Evolutionary conservation across 2,113 vertebrate species (phyloP).

Genomic region (Platysteira castanea): DNA sequence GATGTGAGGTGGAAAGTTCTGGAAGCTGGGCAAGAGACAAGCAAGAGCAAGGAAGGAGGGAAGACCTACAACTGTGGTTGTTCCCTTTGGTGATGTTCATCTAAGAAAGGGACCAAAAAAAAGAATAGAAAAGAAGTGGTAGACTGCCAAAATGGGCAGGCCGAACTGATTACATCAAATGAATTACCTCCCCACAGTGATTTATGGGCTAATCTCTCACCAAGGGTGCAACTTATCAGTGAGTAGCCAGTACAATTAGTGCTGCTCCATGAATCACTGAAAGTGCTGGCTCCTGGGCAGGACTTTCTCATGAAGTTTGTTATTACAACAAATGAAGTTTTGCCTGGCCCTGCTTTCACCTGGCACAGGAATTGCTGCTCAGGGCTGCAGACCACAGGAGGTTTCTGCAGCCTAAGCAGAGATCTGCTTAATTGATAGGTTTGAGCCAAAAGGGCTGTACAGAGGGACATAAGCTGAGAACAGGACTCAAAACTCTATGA

Average conservation of each 20-base stretch:
- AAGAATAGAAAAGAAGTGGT: background rate
- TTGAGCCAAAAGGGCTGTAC: background rate
- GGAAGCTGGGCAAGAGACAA: background rate
- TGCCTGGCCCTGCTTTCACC: background rate
- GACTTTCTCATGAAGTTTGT: background rate
- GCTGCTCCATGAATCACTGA: background rate
- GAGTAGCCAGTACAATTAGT: constrained; percentile 1
- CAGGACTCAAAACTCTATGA: background rate
- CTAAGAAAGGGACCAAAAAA: background rate
- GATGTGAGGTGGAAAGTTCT: background rate
- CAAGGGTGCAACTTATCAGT: background rate
- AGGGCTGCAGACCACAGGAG: background rate
- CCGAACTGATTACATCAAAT: background rate
- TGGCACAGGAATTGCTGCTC: background rate
- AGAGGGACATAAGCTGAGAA: background rate
- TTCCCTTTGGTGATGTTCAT: background rate
- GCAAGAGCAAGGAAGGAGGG: background rate
- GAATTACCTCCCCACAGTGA: background rate
- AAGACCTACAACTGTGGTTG: background rate
- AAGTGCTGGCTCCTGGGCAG: background rate
- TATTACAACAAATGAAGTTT: background rate
- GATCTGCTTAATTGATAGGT: background rate
- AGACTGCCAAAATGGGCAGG: background rate
- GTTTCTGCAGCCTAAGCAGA: background rate
- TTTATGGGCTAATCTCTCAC: constrained; percentile 32